Conservation (phyloP, 2,113 vertebrate species). For the Cheirogaleus medius region DNA sequence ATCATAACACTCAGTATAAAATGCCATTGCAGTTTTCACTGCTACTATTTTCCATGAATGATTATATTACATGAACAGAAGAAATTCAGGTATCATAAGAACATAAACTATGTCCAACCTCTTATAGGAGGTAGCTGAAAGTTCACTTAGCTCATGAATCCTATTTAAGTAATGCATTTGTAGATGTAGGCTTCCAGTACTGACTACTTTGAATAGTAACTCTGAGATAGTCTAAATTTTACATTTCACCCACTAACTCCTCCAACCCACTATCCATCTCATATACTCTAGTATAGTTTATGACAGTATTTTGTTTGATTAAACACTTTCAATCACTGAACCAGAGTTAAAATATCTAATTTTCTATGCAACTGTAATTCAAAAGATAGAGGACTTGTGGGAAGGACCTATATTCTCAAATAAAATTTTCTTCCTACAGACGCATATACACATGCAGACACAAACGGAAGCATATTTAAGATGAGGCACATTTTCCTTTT, state of each 20-base stretch:
- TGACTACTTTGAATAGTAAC: not conserved
- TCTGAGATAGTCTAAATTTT: not conserved
- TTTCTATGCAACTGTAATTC: not conserved
- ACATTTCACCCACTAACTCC: not conserved
- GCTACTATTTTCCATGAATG: not conserved
- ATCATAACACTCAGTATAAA: not conserved
- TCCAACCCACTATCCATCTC: not conserved
- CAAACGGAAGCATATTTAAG: not conserved
- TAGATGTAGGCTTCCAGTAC: not conserved
- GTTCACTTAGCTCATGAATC: not conserved
- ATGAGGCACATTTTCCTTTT: not conserved
- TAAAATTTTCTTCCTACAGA: not conserved
- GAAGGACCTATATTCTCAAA: not conserved
- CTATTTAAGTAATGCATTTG: not conserved
- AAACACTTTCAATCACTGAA: not conserved
- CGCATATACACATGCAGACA: not conserved
- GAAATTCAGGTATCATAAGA: not conserved
- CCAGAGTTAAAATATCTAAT: not conserved
- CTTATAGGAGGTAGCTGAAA: not conserved
- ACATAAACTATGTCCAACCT: not conserved
- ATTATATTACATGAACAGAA: not conserved
- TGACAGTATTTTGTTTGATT: constrained; percentile 32
- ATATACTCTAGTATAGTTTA: not conserved
- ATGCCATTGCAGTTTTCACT: not conserved
- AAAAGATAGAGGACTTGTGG: not conserved